A percentile compares a stretch with the other conserved stretches of the same genome.
Evolutionary conservation across 2,888 invertebrate genomes (phyloP).

Genomic region (Campopleginae sp.): DNA sequence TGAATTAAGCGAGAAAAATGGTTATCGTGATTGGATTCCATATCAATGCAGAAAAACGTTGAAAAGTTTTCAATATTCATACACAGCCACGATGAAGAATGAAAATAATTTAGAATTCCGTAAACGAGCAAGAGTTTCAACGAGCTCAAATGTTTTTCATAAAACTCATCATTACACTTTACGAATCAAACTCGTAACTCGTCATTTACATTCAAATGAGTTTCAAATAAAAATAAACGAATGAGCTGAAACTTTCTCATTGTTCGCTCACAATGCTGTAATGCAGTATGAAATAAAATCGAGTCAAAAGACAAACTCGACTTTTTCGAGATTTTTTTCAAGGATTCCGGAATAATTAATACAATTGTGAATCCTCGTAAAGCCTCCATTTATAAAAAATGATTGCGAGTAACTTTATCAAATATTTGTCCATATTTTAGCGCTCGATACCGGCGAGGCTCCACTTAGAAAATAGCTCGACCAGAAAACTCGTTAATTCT

Average conservation of each 20-base stretch:
- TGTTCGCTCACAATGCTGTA: neutral
- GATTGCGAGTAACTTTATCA: no score
- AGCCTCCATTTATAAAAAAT: neutral
- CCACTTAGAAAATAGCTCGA: no score
- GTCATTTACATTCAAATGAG: neutral
- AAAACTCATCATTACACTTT: no score
- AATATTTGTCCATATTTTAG: no score
- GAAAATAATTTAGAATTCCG: neutral
- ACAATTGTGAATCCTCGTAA: neutral
- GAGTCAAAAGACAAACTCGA: neutral
- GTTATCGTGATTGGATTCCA: neutral
- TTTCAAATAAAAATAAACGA: neutral
- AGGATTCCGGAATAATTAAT: neutral
- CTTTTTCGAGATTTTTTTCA: no score
- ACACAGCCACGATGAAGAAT: neutral
- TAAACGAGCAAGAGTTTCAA: neutral
- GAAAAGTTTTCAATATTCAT: neutral
- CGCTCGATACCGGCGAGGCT: no score
- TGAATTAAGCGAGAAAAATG: slow-evolving; percentile 33
- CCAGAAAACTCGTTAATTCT: no score
- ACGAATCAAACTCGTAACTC: neutral
- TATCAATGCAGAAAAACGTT: neutral
- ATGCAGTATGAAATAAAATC: neutral
- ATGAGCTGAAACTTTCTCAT: neutral
- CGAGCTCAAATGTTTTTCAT: neutral